These are phyloP conservation scores for Limnephilus marmoratus DNA, from an alignment of 2,888 invertebrate species.

Conservation along the genomic window DNA sequence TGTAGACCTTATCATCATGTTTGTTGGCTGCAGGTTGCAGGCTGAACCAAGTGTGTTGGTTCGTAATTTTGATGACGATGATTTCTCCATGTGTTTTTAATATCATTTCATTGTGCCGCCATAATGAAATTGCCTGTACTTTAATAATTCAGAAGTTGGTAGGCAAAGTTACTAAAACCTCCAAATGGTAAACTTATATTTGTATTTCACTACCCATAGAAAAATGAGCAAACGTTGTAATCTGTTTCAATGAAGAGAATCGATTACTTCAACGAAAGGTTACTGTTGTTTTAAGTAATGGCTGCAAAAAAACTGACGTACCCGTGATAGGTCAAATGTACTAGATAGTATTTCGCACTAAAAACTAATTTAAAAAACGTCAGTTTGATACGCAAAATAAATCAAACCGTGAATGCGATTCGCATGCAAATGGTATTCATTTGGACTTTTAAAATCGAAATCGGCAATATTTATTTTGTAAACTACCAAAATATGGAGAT, in stretches of 20 bases:
- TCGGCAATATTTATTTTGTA: neutral
- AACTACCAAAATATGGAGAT: neutral
- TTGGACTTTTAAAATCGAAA: slow-evolving; percentile 2
- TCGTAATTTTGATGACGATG: no score
- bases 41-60: no score
- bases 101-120: no score
- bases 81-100: no score
- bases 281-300: neutral
- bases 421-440: neutral
- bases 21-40: no score
- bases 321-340: neutral
- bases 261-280: neutral
- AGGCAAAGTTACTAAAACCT: no score
- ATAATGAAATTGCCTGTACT: no score
- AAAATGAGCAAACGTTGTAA: neutral
- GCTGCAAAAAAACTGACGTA: neutral
- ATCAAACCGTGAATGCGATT: neutral
- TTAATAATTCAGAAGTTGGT: no score
- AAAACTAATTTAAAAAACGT: neutral
- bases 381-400: neutral
- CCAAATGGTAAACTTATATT: no score
- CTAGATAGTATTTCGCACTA: neutral
- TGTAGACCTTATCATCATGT: no score
- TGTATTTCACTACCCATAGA: neutral
- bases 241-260: neutral